Evolutionary conservation across 2,797 vertebrate genomes (phyloP).

Genomic region (Salmo trutta): DNA sequence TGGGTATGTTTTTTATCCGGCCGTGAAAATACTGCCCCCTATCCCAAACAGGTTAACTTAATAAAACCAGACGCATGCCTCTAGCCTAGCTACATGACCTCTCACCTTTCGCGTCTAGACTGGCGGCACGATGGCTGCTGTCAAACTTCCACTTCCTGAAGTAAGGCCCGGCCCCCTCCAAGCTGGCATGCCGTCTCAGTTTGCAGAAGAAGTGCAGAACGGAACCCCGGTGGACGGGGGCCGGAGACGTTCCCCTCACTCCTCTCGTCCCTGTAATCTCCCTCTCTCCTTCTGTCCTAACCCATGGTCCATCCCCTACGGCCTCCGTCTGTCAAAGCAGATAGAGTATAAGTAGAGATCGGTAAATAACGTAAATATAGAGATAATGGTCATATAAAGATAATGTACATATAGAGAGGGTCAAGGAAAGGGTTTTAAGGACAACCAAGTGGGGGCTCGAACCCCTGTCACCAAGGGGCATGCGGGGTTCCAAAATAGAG

Average conservation of each 20-base stretch:
- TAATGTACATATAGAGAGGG: constrained; percentile 21
- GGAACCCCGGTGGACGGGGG: constrained; percentile 66
- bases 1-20: too few relatives aligned
- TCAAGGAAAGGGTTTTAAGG: neutral
- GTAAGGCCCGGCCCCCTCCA: constrained; percentile 92
- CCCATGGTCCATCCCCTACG: constrained; percentile 53
- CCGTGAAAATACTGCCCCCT: too few relatives aligned
- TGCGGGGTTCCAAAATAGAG: too few relatives aligned
- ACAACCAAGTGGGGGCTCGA: constrained; percentile 32
- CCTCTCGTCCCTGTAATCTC: constrained; percentile 43
- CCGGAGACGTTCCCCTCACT: constrained; percentile 31
- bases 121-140: constrained; percentile 88
- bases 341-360: constrained; percentile 33
- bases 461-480: too few relatives aligned
- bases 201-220: constrained; percentile 90
- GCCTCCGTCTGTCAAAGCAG: constrained; percentile 69
- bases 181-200: constrained; percentile 89
- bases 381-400: neutral
- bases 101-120: constrained; percentile 93
- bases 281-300: constrained; percentile 30
- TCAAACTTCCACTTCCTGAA: constrained; percentile 94
- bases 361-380: constrained; percentile 26
- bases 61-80: neutral
- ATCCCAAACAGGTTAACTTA: neutral
- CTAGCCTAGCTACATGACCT: neutral